Base-by-base conservation (phyloP, 2,113 vertebrate species). In the Axis porcinus region DNA sequence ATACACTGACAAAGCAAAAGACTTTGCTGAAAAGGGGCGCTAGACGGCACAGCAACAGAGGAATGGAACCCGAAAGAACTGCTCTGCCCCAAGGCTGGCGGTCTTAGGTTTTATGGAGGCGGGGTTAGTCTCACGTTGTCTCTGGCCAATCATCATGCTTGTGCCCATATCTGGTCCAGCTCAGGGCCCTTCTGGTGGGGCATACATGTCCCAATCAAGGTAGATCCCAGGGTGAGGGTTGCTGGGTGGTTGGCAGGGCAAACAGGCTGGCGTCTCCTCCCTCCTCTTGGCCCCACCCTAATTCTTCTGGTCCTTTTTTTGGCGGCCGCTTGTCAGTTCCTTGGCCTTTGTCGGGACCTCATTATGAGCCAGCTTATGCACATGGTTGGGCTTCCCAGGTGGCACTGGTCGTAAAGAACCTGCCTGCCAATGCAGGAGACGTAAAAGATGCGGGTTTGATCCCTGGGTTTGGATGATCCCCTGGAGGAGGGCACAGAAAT, bases 101-200 rank as follows among this genome's bases (percentile, higher is more conserved):
- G 11, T 14, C 50, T 54, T 19, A 23, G 47, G 47, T 54, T 54
- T 23, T 54, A 82, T 6, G 30, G 79, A 82, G 79, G 33, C 14
- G 47, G 19, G 30, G 17, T 4, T 23, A n/a, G 79, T n/a, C n/a
- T 54, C 47, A 33, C 30, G 6, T 7, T 82, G 47, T 81, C 47
- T 36, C 64, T 21, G 28, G 47, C 79, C 47, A 52, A 0, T n/a
- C 79, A 23, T 82, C 17, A 0, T n/a, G 30, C 47, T 7, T 19
- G 10, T n/a, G 30, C 47, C 79, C 47, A 52, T 13, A 81, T 33
- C 17, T 82, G 79, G 30, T 82, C 47, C 47, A n/a, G 54, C 30
- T 23, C 79, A n/a, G 79, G 50, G 6, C 19, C 79, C 30, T 54
- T n/a, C 17, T 6, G 3, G 30, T 52, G 17, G 17, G 17, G 10